Conservation (phyloP, 2,113 vertebrate species). For the Bos taurus region ARS-UCD2.0 NC_037328.1:120149501-120150000, state of each 20-base stretch:
- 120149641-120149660: conserved; percentile 62
- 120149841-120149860: neutral
- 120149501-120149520: conserved; percentile 75
- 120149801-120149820: neutral
- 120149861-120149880: neutral
- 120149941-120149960: neutral
- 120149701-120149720: conserved; percentile 49
- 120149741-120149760: conserved; percentile 40
- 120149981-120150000: neutral
- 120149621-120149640: conserved; percentile 61
- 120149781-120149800: neutral
- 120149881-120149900: neutral
- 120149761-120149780: conserved; percentile 2
- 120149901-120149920: conserved; percentile 33
- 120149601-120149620: conserved; percentile 61
- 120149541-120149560: conserved; percentile 71
- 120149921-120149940: neutral
- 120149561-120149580: conserved; percentile 71
- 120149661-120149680: conserved; percentile 57
- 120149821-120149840: neutral
- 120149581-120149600: conserved; percentile 62
- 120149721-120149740: conserved; percentile 20
- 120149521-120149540: conserved; percentile 79
- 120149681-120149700: conserved; percentile 42
- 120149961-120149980: neutral